Base-by-base conservation (phyloP, 2,797 vertebrate genomes). In the Phrynocephalus vlangalii region DNA sequence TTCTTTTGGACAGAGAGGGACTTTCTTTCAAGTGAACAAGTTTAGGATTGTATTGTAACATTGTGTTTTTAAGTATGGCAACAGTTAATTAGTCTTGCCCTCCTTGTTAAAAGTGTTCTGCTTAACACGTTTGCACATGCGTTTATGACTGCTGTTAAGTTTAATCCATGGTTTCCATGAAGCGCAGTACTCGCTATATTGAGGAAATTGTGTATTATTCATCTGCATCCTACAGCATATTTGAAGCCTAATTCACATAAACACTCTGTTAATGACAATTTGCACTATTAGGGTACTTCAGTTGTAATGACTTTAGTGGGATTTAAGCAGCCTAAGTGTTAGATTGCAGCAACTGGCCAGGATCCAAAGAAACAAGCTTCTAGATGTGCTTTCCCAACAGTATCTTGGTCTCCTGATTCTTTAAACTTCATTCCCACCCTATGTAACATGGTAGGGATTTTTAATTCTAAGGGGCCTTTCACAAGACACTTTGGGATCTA, bases 281-380 rank as follows among this genome's bases (percentile, higher is more conserved):
- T 68, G 28, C 16, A 81, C 75, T n/a, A 66, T 67, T n/a, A 48
- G 18, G 18, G 10, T 85, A 48, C 22, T 73, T 88, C 80, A 83
- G 84, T 85, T 4, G 44, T 80, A 56, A n/a, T 76, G 18, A 67
- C n/a, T 81, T 73, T 52, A 75, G 24, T 50, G 71, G 70, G 72
- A 67, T 73, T 71, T 80, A 81, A 81, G n/a, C 22, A 63, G 7
- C n/a, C 44, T 75, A 10, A 73, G 10, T 38, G 26, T 60, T 30
- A 18, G 38, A 6, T 81, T 76, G 8, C 3, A 75, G 63, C 15
- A 7, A 22, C 30, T 85, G 30, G 79, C 30, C 33, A 76, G 28
- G 26, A 68, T 88, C 63, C 60, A 67, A 38, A 24, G 56, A 68
- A 68, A 22, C 15, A 77, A 60, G 71, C 9, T 60, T 38, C 60